Evolutionary conservation across 2,113 vertebrate species (phyloP).

Genomic region (Poeciliopsis occidentalis): DNA sequence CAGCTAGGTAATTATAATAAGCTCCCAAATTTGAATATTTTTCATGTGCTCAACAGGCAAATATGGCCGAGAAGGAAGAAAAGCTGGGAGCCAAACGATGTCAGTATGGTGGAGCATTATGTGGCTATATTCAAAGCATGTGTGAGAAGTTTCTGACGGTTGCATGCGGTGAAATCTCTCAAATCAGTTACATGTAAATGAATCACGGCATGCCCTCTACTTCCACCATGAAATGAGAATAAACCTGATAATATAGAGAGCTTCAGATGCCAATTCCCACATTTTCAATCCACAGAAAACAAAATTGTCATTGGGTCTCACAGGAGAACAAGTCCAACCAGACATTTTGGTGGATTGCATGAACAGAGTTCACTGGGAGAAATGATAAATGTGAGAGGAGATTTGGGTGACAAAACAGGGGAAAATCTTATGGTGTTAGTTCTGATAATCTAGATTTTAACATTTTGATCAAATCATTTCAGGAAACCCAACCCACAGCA

Average conservation of each 20-base stretch:
- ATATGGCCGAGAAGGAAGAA: constrained; percentile 14
- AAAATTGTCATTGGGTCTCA: constrained; percentile 3
- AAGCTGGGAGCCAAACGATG: not conserved
- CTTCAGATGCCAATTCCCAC: constrained; percentile 20
- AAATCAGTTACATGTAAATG: constrained; percentile 24
- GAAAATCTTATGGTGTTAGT: not conserved
- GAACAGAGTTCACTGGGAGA: constrained; percentile 5
- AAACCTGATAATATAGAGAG: not conserved
- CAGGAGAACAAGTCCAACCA: constrained; percentile 20
- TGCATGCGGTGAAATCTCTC: constrained; percentile 21
- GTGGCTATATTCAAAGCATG: constrained; percentile 26
- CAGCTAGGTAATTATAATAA: constrained; percentile 43
- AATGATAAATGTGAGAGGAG: constrained; percentile 26
- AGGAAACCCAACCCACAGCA: not conserved
- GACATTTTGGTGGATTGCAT: constrained; percentile 19
- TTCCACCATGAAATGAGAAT: constrained; percentile 8
- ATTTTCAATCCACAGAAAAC: constrained; percentile 29
- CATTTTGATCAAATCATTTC: not conserved
- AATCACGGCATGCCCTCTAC: not conserved
- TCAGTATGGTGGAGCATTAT: constrained; percentile 17
- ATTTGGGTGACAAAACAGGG: constrained; percentile 15
- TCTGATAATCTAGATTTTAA: not conserved
- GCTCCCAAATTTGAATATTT: constrained; percentile 28
- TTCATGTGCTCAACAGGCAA: constrained; percentile 27
- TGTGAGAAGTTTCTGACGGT: constrained; percentile 24